These are phyloP conservation scores for Philopedon plagiatum DNA, from an alignment of 2,888 invertebrate genomes.

Conservation along the genomic window DNA sequence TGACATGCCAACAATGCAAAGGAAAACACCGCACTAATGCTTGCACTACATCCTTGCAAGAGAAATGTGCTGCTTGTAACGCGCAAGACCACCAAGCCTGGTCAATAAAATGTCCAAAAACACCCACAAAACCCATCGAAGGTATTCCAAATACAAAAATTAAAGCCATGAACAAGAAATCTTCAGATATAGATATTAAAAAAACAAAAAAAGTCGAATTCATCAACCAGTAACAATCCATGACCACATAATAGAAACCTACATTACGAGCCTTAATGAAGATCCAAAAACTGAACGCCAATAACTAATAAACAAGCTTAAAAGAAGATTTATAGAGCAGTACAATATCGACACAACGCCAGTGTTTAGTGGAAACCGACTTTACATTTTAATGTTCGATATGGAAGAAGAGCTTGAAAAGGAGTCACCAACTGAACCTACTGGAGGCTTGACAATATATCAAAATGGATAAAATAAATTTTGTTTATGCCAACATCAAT, in stretches of 20 bases:
- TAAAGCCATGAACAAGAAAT: slow-evolving; percentile 20
- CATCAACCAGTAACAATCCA: slow-evolving; percentile 23
- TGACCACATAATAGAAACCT: slow-evolving; percentile 31
- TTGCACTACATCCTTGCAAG: slow-evolving; percentile 23
- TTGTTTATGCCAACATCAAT: background rate
- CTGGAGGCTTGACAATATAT: too few relatives aligned
- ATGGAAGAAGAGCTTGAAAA: slow-evolving; percentile 12
- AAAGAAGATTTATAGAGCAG: slow-evolving; percentile 18
- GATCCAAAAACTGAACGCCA: background rate
- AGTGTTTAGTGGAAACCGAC: slow-evolving; percentile 19
- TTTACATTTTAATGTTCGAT: slow-evolving; percentile 33
- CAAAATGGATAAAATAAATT: background rate
- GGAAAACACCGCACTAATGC: background rate
- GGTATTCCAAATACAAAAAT: too few relatives aligned
- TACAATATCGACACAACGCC: slow-evolving; percentile 25
- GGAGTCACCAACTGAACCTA: slow-evolving; percentile 3
- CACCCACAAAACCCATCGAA: too few relatives aligned
- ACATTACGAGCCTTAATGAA: slow-evolving; percentile 24
- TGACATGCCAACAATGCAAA: slow-evolving; percentile 19
- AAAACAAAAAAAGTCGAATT: slow-evolving; percentile 11
- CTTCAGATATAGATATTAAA: background rate
- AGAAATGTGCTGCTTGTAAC: slow-evolving; percentile 34
- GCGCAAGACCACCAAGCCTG: slow-evolving; percentile 32
- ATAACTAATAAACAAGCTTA: slow-evolving; percentile 16
- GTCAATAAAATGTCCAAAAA: too few relatives aligned